These are phyloP conservation scores for Peromyscus melanophrys DNA, from an alignment of 2,797 vertebrate species.

Conservation along the genomic window DNA sequence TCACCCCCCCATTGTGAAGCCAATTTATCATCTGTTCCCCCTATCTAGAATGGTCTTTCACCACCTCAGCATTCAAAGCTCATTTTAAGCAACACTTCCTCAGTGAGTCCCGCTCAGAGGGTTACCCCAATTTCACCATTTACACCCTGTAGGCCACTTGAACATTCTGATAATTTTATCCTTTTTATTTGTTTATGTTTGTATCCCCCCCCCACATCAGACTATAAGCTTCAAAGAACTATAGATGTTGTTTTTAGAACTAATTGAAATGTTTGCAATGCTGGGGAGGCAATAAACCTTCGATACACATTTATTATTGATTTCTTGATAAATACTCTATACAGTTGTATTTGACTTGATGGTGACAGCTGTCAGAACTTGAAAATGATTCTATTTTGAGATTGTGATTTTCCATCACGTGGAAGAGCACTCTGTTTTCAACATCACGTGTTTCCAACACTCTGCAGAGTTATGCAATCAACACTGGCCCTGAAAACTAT, in stretches of 20 bases:
- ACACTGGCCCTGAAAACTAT: constrained; percentile 24
- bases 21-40: background rate
- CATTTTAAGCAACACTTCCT: background rate
- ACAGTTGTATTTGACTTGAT: constrained; percentile 3
- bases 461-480: background rate
- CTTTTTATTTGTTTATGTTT: background rate
- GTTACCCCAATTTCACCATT: background rate
- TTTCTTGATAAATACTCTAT: background rate
- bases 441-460: too few relatives aligned
- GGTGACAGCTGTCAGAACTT: background rate
- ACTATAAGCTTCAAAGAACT: constrained; percentile 15
- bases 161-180: background rate
- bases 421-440: background rate
- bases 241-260: background rate
- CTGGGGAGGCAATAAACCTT: background rate
- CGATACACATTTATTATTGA: background rate
- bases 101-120: background rate
- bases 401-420: background rate
- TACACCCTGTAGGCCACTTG: background rate
- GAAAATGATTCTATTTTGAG: constrained; percentile 9
- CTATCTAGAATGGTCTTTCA: background rate
- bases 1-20: background rate
- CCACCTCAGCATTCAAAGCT: background rate
- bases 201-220: background rate
- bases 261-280: background rate